Evolutionary conservation across 2,797 vertebrate genomes (phyloP), one percentile per base, ranked within the genome.

Genomic region (Phylloscopus collybita): DNA sequence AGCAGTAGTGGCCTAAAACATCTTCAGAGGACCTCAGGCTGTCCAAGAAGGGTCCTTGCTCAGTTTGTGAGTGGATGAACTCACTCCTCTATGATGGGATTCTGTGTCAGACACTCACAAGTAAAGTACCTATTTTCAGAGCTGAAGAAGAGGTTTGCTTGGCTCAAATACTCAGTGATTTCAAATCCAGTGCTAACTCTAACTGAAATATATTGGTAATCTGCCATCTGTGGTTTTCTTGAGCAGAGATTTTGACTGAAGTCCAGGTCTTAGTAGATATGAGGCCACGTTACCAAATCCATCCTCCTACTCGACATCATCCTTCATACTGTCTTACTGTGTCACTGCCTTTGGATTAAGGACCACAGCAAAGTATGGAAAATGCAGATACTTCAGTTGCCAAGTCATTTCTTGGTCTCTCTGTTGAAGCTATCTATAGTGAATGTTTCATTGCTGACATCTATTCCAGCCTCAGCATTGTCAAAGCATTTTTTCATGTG

Each of bases 231-330:
- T 92, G 91, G 82, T 80, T 95, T 94, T 93, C 83, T 86, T 94
- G 56, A 96, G 76, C 80, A 95, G 82, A 93, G 93, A 95, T 93
- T 94, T 95, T 97, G 95, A 96, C 93, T 96, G 94, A 94, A 96
- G 83, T 95, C 92, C 96, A 96, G 95, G 90, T 95, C 93, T 80
- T 88, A 91, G 79, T 95, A 93, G 76, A 94, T 93, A 86, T 13
- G 87, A 94, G 90, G 91, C 91, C 95, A 80, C 16, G 26, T 84
- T 95, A 94, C 86, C 95, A 88, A 91, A 93, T 84, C 80, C 57
- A 84, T 95, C 90, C 91, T 96, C 90, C 91, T 95, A 90, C 92
- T 94, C 34, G 51, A 96, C 90, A 96, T 95, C 89, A 88, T 96
- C 53, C 66, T 96, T 94, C 82, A 91, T 92, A 88, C 53, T 95